Conservation (phyloP, 2,888 invertebrate species). For the Drosophila lacicola region DNA sequence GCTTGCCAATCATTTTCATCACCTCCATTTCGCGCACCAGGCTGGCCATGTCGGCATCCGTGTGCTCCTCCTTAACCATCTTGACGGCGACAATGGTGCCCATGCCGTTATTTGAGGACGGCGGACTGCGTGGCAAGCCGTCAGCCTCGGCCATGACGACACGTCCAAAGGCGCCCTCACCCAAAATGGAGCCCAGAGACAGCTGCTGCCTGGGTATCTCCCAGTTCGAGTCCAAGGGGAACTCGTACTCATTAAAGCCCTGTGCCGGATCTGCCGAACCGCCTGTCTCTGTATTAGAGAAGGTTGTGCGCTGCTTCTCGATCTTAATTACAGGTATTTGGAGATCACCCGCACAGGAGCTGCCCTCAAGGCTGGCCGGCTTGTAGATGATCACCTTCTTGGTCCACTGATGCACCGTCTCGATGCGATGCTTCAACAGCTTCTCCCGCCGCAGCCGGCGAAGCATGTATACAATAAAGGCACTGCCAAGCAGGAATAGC, state of each 20-base stretch:
- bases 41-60: slow-evolving; percentile 98
- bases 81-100: slow-evolving; percentile 96
- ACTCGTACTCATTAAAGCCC: slow-evolving; percentile 96
- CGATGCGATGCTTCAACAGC: slow-evolving; percentile 91
- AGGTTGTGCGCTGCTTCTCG: slow-evolving; percentile 92
- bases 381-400: slow-evolving; percentile 96
- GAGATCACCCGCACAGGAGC: slow-evolving; percentile 74
- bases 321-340: slow-evolving; percentile 95
- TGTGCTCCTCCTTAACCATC: slow-evolving; percentile 99
- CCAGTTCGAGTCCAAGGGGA: slow-evolving; percentile 98
- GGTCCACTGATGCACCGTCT: slow-evolving; percentile 95
- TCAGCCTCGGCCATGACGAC: slow-evolving; percentile 96
- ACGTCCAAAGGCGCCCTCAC: slow-evolving; percentile 99
- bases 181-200: slow-evolving; percentile 92
- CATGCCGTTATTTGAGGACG: slow-evolving; percentile 31
- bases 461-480: slow-evolving; percentile 88
- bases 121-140: slow-evolving; percentile 59
- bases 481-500: slow-evolving; percentile 85
- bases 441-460: slow-evolving; percentile 91
- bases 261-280: slow-evolving; percentile 87
- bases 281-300: slow-evolving; percentile 86
- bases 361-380: slow-evolving; percentile 86
- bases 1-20: slow-evolving; percentile 99
- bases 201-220: slow-evolving; percentile 94
- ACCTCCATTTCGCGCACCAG: slow-evolving; percentile 99